Evolutionary conservation across 2,888 invertebrate species (phyloP), one percentile per base, ranked within the genome.

Genomic region (Palloptera scutellata): DNA sequence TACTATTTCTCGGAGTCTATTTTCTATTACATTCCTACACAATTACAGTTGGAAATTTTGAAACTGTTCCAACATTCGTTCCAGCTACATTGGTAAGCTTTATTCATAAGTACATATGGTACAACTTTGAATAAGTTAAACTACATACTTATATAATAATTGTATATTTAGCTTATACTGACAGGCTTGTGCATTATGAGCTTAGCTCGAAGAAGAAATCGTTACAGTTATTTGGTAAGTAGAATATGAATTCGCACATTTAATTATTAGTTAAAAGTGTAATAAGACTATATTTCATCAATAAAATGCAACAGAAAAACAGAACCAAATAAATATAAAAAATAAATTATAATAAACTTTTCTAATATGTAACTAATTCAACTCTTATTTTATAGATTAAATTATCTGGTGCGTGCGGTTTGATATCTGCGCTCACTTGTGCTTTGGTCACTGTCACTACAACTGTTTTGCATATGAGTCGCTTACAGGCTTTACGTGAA

Each of bases 11-110:
- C 68, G 90, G 91, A 54, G 90, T 93, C 45, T 93, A 92, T 84
- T 91, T 92, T 81, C 87, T 92, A 72, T 87, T 93, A 60, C 88
- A 92, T 70, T 90, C 91, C 53, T 90, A 92, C 82, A 94, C 93
- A 54, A 89, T 91, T 42, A 91, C 91, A 1, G 87, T 91, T 73
- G 88, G 87, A 40, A 88, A 95, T 79, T 91, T 96, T 84, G 96
- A 97, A 87, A 95, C 96, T 0, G 93, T 97, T 75, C 96, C 96
- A n/a, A 95, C 95, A 8, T 96, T 96, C 80, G 94, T 96, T 76
- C 95, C 95, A 51, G 95, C 95, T 68, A 91, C 93, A 74, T 91
- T 95, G 92, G 96, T 96, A 85, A 89, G 88, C 83, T 41, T 15
- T 55, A 41, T 48, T 54, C 58, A 59, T 20, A 6, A 40, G 20